Base-by-base conservation (phyloP, 2,113 vertebrate species). In the Heloderma charlesbogerti region DNA sequence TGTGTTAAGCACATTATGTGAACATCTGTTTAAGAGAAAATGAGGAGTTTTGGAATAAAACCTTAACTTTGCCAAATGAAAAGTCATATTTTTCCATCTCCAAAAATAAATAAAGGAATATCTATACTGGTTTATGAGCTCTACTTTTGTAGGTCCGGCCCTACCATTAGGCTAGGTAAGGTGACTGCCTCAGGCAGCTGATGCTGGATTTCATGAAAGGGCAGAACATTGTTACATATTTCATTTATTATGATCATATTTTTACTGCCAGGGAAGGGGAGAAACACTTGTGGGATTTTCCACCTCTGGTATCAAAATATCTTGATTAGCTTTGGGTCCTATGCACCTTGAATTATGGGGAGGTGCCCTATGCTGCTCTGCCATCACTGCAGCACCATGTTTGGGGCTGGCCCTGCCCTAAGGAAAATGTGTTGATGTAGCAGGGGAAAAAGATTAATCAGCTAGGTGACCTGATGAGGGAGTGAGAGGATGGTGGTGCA, bases 1-100 rank as follows among this genome's bases (percentile, higher is more conserved):
- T 69, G 4, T 94, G 83, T 77, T 40, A 92, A 89, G 40, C 27
- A n/a, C 80, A 79, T 34, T 69, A 10, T 66, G 13, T 63, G 71
- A 66, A 37, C 29, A 85, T 60, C 1, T 86, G 4, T 86, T 95
- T 92, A 88, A 60, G 3, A 13, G 45, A 92, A 12, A 90, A 85
- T 79, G 29, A 1, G 71, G 0, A 54, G 57, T 12, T 88, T 77
- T 22, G 71, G 13, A 67, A 80, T 15, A 13, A 91, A 57, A 78
- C 51, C 25, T n/a, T 71, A 88, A 93, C 2, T 4, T 25, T 60
- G 82, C 51, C 2, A 90, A 92, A 92, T 82, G 60, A 66, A 84
- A 71, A 90, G 25, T n/a, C 84, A 0, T 29, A 54, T 22, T 60
- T 48, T 87, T 25, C 54, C 29, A 71, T 92, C 16, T 90, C 13